phyloP scores from a whole-genome alignment of 2,113 vertebrate species.

The Poicephalus gulielmi region DNA sequence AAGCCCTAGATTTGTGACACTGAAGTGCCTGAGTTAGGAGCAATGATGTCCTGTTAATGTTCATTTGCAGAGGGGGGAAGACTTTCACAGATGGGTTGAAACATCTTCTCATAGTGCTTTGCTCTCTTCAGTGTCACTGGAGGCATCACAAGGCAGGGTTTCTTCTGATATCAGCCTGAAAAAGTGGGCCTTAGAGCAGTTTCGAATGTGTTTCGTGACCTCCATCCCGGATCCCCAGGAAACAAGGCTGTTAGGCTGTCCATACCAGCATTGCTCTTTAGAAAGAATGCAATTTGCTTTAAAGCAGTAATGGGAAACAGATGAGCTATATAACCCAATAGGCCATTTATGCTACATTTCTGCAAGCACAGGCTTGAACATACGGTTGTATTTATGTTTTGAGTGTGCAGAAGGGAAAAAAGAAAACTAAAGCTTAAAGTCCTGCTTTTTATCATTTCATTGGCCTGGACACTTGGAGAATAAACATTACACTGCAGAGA shows the following conservation, averaged over 20 bases:
- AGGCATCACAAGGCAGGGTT: background rate
- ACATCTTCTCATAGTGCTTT: background rate
- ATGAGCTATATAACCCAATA: constrained; percentile 54
- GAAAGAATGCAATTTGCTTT: constrained; percentile 22
- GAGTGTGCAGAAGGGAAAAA: background rate
- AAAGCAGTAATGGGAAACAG: constrained; percentile 56
- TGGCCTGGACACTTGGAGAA: constrained; percentile 21
- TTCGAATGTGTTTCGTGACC: background rate
- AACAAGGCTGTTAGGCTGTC: background rate
- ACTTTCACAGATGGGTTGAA: background rate
- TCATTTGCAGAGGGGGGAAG: rapidly evolving
- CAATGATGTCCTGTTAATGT: background rate
- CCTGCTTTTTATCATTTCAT: constrained; percentile 36
- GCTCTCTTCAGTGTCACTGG: background rate
- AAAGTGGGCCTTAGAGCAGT: background rate
- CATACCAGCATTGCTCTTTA: background rate
- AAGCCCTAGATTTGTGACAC: background rate
- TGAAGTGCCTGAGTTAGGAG: background rate
- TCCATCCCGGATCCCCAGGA: background rate
- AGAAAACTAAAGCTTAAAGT: background rate
- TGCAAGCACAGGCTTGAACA: constrained; percentile 25
- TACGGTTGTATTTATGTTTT: constrained; percentile 39
- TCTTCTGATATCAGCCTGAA: background rate
- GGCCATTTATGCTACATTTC: constrained; percentile 32
- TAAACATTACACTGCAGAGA: constrained; percentile 23